Conservation (phyloP, 2,888 invertebrate genomes). For the Acholoe squamosa region DNA sequence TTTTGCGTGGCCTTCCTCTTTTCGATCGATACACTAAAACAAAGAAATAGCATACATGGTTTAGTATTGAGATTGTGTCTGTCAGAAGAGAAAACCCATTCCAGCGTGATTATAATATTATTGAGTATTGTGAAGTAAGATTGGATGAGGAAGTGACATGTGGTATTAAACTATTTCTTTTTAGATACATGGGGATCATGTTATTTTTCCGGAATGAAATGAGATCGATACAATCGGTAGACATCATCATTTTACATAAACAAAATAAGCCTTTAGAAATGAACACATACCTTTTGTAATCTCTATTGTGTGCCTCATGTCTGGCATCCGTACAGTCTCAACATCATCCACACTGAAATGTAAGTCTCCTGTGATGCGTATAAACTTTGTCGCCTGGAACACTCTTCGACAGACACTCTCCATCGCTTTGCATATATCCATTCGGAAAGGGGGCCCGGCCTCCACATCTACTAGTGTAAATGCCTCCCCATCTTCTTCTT, state of each 20-base stretch:
- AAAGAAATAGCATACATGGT: neutral
- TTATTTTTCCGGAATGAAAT: neutral
- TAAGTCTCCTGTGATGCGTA: neutral
- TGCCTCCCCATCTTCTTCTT: neutral
- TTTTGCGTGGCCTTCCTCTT: constrained; percentile 27
- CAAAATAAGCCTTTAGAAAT: neutral
- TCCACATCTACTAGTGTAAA: neutral
- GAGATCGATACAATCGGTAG: neutral
- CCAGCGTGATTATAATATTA: neutral
- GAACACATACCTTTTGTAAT: neutral
- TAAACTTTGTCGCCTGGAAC: constrained; percentile 19
- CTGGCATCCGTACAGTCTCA: neutral
- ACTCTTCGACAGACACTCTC: constrained; percentile 21
- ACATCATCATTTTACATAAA: neutral
- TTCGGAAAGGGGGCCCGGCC: neutral
- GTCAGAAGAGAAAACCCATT: too few relatives aligned
- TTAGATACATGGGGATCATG: neutral
- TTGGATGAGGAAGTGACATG: neutral
- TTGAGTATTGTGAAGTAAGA: neutral
- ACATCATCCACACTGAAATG: constrained; percentile 18
- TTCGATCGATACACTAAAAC: neutral
- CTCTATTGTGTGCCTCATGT: neutral
- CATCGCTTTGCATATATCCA: constrained; percentile 9
- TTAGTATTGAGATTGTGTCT: neutral
- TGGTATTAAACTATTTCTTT: neutral